Evolutionary conservation across 2,797 vertebrate genomes (phyloP).

Genomic region (Pristis pectinata): DNA sequence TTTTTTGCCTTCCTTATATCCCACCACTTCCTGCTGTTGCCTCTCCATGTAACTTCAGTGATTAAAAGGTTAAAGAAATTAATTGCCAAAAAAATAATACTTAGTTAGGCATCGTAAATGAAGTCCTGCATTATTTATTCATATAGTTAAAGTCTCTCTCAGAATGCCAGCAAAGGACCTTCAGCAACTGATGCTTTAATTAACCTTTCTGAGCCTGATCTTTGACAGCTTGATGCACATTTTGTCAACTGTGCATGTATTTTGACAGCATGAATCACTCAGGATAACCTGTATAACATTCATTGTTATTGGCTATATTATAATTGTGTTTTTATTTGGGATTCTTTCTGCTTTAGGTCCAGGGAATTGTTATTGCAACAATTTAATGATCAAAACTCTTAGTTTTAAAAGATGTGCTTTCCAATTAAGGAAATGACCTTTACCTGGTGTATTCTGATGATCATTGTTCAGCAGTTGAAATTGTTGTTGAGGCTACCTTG

Average conservation of each 20-base stretch:
- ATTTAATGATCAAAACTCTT: background rate
- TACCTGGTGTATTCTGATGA: background rate
- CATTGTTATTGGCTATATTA: background rate
- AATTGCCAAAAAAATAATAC: too few species aligned
- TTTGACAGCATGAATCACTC: background rate
- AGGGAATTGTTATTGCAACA: background rate
- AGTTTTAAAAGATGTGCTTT: background rate
- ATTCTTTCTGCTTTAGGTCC: background rate
- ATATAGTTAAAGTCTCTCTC: background rate
- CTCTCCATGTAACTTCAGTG: background rate
- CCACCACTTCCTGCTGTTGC: background rate
- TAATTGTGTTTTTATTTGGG: background rate
- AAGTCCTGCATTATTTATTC: background rate
- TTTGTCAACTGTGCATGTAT: background rate
- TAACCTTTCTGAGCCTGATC: slow-evolving; percentile 7
- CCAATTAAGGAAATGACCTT: background rate
- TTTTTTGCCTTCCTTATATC: background rate
- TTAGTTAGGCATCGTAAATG: background rate
- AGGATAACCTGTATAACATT: background rate
- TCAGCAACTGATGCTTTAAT: background rate
- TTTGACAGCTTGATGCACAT: background rate
- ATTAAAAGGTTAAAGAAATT: background rate
- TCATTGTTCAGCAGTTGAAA: background rate
- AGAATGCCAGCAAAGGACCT: background rate
- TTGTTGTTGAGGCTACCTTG: background rate